Base-by-base conservation (phyloP, 2,888 invertebrate species). In the Nysson spinosus region DNA sequence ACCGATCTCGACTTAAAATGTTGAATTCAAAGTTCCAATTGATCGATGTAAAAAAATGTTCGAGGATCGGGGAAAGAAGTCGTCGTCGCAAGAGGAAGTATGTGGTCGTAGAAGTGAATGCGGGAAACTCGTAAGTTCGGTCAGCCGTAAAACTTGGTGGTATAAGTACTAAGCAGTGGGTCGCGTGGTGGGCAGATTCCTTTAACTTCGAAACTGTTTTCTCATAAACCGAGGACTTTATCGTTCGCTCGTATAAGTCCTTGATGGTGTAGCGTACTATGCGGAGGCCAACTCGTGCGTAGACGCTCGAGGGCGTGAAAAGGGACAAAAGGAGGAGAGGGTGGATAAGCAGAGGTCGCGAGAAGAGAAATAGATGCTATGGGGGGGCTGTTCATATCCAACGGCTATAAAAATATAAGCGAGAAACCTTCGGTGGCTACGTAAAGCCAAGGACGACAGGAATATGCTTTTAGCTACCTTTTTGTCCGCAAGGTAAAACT, bases 401-500 rank as follows among this genome's bases (percentile, higher is more conserved):
- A 20, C 42, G 68, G 75, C 66, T 72, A 76, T 82, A 83, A 81
- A 81, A 83, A 82, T 83, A 78, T 75, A 69, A 64, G 58, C 69
- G 62, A 37, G 35, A 56, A 67, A 52, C 58, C 72, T 61, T 67
- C 50, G 61, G 61, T 19, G 67, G 52, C 64, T 56, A 52, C 72
- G 65, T 76, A 79, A 82, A 79, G 75, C 79, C 73, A 78, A 82
- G 73, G 75, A 77, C 76, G 77, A 83, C 81, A 80, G 79, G 77
- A 77, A 79, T 82, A 82, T 83, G 83, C 82, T 82, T 77, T 82
- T 74, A 83, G 75, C 72, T 63, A 63, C 71, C 72, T 75, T 75
- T 69, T 65, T 67, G 69, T 64, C 67, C 64, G 62, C 54, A 56
- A 65, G 69, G 51, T 64, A 61, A 61, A 61, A 62, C 50, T 55